These are phyloP conservation scores for Microtus californicus DNA, from an alignment of 2,797 vertebrate species.

Conservation along the genomic window DNA sequence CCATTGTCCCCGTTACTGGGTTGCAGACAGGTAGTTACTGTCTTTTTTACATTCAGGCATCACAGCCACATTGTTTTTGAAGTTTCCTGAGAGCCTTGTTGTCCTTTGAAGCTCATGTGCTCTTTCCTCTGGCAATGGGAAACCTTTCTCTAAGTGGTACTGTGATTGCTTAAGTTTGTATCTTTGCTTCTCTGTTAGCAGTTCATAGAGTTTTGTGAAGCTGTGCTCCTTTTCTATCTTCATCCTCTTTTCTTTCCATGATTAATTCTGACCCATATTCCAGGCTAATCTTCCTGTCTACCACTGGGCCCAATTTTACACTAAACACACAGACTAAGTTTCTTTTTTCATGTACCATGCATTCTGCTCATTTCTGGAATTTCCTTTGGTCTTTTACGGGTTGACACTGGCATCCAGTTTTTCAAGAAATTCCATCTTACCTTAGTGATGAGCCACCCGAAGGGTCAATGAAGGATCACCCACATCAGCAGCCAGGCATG, in stretches of 20 bases:
- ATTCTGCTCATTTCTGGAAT: background rate
- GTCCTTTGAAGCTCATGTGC: slow-evolving; percentile 2
- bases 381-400: background rate
- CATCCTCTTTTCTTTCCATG: background rate
- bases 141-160: background rate
- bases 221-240: background rate
- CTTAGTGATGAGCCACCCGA: too few relatives aligned
- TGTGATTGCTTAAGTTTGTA: background rate
- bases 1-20: background rate
- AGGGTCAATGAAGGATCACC: too few relatives aligned
- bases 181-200: background rate
- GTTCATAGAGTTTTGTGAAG: background rate
- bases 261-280: slow-evolving; percentile 9
- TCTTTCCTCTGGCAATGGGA: background rate
- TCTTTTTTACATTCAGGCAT: background rate
- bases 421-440: too few relatives aligned
- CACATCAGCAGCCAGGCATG: too few relatives aligned
- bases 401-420: background rate
- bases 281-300: background rate
- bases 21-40: background rate
- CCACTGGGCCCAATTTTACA: background rate
- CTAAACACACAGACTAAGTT: background rate
- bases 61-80: background rate
- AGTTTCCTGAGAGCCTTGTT: background rate
- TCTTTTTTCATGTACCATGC: background rate